Evolutionary conservation across 2,113 vertebrate genomes (phyloP).

Genomic region (Oreochromis aureus): DNA sequence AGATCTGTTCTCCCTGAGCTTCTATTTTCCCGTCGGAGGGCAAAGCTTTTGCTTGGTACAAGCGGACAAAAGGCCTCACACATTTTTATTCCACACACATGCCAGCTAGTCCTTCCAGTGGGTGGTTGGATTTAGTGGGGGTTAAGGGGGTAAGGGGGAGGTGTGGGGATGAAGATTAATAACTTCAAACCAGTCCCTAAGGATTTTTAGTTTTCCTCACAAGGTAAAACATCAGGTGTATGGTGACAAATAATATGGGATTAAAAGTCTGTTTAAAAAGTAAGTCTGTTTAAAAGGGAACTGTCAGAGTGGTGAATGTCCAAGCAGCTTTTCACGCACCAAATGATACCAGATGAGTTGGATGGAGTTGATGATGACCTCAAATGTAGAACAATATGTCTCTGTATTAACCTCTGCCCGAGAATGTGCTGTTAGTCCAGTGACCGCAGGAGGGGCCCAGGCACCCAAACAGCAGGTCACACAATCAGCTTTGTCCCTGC

Average conservation of each 20-base stretch:
- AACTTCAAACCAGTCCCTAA: not conserved
- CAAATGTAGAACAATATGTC: not conserved
- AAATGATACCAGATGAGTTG: not conserved
- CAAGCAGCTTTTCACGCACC: not conserved
- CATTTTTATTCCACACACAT: conserved; percentile 67
- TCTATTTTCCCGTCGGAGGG: conserved; percentile 1
- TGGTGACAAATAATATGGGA: not conserved
- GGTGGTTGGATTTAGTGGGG: not conserved
- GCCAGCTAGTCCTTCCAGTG: conserved; percentile 3
- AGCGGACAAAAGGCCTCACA: conserved; percentile 50
- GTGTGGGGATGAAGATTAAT: conserved; percentile 16
- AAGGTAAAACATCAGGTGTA: not conserved
- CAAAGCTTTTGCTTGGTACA: conserved; percentile 11
- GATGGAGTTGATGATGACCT: not conserved
- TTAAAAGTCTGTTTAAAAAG: not conserved
- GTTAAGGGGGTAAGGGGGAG: not conserved
- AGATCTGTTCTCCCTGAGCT: not conserved
- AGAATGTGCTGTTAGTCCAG: not conserved
- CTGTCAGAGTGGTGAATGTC: not conserved
- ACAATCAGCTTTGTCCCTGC: conserved; percentile 40
- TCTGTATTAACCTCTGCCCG: not conserved
- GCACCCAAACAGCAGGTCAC: not conserved
- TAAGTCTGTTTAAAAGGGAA: not conserved
- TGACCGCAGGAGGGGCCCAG: not conserved
- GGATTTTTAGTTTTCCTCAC: not conserved